phyloP scores from a whole-genome alignment of 2,113 vertebrate species.

The Podiceps cristatus region DNA sequence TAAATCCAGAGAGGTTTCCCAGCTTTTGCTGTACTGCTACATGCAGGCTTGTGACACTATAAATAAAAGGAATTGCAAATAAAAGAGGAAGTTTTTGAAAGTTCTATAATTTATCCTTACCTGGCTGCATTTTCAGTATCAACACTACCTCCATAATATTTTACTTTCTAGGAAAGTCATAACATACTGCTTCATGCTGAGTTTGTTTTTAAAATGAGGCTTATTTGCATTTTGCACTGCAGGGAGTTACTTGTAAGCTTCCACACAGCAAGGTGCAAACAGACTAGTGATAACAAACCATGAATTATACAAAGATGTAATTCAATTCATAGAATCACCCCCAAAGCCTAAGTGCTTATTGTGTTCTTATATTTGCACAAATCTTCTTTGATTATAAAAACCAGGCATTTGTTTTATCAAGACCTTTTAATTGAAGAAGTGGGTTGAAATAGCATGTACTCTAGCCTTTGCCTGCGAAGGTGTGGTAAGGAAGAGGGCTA shows the following conservation, averaged over 20 bases:
- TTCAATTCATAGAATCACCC: not conserved
- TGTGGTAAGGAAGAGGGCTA: not conserved
- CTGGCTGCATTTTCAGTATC: not conserved
- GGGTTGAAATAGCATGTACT: not conserved
- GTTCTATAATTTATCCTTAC: not conserved
- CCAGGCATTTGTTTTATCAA: not conserved
- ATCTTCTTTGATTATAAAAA: not conserved
- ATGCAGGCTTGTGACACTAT: not conserved
- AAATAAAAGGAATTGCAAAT: not conserved
- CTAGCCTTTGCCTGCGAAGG: not conserved
- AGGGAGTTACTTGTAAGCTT: constrained; percentile 24
- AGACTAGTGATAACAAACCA: not conserved
- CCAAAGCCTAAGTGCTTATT: not conserved
- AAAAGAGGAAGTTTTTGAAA: not conserved
- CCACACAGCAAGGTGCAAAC: not conserved
- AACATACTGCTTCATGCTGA: fast-evolving
- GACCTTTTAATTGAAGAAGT: not conserved
- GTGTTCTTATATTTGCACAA: not conserved
- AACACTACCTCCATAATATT: not conserved
- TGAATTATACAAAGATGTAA: not conserved
- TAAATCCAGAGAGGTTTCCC: not conserved
- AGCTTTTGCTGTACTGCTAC: not conserved
- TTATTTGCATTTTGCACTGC: not conserved
- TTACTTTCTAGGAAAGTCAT: not conserved
- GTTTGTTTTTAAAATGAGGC: not conserved